Evolutionary conservation across 2,888 invertebrate species (phyloP).

Genomic region (Agonopterix subpropinquella): DNA sequence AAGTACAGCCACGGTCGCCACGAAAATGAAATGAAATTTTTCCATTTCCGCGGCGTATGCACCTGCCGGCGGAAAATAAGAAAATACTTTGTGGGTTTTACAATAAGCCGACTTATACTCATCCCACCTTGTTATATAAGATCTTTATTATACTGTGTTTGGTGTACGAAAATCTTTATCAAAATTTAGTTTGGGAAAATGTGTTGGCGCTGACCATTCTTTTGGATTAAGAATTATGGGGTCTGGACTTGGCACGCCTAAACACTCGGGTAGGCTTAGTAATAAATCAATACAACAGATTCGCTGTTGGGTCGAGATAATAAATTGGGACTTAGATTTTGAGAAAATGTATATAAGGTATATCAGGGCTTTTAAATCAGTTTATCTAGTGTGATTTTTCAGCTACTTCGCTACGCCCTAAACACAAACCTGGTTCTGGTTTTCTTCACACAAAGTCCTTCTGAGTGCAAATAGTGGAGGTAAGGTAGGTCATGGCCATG

Average conservation of each 20-base stretch:
- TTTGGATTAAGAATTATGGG: not conserved
- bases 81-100: conserved; percentile 42
- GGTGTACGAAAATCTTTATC: conserved; percentile 27
- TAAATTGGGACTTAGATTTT: not conserved
- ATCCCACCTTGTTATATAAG: conserved; percentile 33
- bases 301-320: not conserved
- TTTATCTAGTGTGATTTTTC: no score
- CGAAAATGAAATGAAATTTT: conserved; percentile 43
- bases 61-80: conserved; percentile 39
- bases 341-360: no score
- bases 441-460: no score
- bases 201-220: not conserved
- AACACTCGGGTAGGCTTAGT: no score
- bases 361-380: no score
- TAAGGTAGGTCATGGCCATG: no score
- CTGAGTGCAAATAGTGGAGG: no score
- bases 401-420: no score
- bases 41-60: conserved; percentile 36
- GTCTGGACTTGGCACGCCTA: no score
- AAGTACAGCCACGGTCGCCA: conserved; percentile 19
- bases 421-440: no score
- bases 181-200: conserved; percentile 15
- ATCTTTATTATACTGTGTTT: conserved; percentile 26
- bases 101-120: conserved; percentile 48
- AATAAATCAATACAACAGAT: no score